Percentiles rank a stretch among this genome's conserved stretches.
Conservation (phyloP, 2,888 invertebrate genomes). For the Aporophyla nigra region DNA sequence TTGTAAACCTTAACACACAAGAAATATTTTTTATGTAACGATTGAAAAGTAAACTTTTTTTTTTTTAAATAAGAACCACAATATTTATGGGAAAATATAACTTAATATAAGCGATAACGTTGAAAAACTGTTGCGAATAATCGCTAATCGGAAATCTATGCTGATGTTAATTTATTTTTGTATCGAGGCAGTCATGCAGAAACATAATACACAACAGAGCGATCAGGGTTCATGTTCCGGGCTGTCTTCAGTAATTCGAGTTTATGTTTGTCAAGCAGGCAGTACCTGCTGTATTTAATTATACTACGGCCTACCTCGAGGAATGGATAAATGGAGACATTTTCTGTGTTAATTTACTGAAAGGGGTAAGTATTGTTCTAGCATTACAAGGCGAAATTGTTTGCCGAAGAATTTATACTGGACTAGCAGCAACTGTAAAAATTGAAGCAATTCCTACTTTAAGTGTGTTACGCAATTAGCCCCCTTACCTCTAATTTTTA, state of each 20-base stretch:
- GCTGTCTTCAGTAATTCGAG: constrained; percentile 2
- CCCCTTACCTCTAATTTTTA: not conserved
- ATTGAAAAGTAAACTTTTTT: too few species aligned
- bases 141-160: too few species aligned
- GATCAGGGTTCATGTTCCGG: not conserved
- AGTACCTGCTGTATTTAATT: not conserved
- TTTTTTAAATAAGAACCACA: too few species aligned
- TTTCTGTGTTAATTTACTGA: constrained; percentile 1
- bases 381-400: not conserved
- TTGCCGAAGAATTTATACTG: not conserved
- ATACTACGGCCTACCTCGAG: not conserved
- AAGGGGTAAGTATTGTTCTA: constrained; percentile 4
- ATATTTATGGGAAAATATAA: too few species aligned
- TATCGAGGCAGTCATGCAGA: not conserved
- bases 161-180: too few species aligned
- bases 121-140: too few species aligned
- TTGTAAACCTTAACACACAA: too few species aligned
- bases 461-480: too few species aligned
- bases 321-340: not conserved
- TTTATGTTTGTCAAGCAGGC: not conserved
- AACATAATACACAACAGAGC: not conserved
- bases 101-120: too few species aligned
- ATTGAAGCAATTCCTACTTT: too few species aligned
- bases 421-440: too few species aligned
- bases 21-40: too few species aligned